phyloP scores from a whole-genome alignment of 2,888 invertebrate species.

The Dicroscelio sp. region DNA sequence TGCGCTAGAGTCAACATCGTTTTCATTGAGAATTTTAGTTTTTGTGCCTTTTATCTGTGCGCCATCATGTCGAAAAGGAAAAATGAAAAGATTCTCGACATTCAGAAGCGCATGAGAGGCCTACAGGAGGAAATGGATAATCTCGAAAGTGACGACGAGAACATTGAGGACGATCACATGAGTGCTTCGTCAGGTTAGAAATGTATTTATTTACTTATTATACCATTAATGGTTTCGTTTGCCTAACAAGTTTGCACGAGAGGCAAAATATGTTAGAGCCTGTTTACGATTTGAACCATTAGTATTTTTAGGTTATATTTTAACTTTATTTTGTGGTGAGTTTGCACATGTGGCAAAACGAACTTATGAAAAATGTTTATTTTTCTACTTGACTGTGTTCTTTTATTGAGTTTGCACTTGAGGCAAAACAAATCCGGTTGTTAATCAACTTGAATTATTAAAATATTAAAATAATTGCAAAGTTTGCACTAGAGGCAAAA shows the following conservation, averaged over 20 bases:
- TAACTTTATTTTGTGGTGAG: too few relatives aligned
- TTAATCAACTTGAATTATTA: too few relatives aligned
- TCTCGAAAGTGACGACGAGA: neutral
- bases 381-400: too few relatives aligned
- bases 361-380: too few relatives aligned
- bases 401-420: too few relatives aligned
- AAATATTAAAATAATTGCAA: too few relatives aligned
- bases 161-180: neutral
- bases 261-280: neutral
- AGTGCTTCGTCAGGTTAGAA: neutral
- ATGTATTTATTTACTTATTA: too few relatives aligned
- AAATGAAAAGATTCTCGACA: neutral
- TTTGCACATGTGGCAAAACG: neutral
- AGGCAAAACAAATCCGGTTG: too few relatives aligned
- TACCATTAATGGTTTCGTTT: too few relatives aligned
- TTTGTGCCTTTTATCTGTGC: too few relatives aligned
- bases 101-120: neutral
- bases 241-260: neutral
- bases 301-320: too few relatives aligned
- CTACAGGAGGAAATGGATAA: neutral
- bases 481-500: neutral
- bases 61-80: conserved; percentile 6
- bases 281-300: too few relatives aligned
- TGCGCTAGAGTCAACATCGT: conserved; percentile 7
- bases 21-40: neutral